Percentiles rank a stretch among this genome's conserved stretches.
phyloP scores from a whole-genome alignment of 1,140 invertebrate species.

The Drosophila melanogaster region DNA sequence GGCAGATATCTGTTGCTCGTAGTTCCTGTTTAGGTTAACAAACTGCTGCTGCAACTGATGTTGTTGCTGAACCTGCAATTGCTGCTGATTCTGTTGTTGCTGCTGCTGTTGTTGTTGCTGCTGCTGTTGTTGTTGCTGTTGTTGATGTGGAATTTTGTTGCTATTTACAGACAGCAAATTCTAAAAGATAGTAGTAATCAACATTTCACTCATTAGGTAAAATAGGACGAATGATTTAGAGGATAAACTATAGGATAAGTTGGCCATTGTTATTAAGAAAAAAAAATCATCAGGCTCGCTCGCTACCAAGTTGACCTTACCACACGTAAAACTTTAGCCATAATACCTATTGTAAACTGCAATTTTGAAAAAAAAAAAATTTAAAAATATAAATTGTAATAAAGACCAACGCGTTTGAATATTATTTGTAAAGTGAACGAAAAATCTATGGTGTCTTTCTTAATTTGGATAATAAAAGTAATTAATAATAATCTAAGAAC shows the following conservation, averaged over 20 bases:
- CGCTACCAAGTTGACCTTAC: not conserved
- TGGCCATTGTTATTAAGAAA: not conserved
- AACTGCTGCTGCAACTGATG: constrained; percentile 59
- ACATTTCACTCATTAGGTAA: too few relatives aligned
- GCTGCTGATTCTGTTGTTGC: constrained; percentile 76
- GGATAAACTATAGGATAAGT: not conserved
- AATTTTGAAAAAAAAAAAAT: constrained; percentile 4
- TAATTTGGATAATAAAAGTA: too few relatives aligned
- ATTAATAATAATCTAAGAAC: too few relatives aligned
- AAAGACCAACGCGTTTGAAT: not conserved
- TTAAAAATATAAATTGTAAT: not conserved
- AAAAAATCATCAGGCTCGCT: too few relatives aligned
- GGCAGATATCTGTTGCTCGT: constrained; percentile 54
- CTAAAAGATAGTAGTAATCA: constrained; percentile 38
- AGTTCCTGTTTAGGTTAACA: constrained; percentile 54
- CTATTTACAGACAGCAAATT: constrained; percentile 76
- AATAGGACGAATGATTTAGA: not conserved
- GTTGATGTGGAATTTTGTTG: constrained; percentile 63
- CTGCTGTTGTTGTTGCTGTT: constrained; percentile 79
- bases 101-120: constrained; percentile 76
- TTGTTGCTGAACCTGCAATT: constrained; percentile 54
- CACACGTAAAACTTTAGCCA: constrained; percentile 5
- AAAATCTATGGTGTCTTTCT: not conserved
- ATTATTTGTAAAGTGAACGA: not conserved
- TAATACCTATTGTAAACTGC: not conserved